Evolutionary conservation across 2,797 vertebrate species (phyloP).

Genomic region (Sphenopsis melanotis): DNA sequence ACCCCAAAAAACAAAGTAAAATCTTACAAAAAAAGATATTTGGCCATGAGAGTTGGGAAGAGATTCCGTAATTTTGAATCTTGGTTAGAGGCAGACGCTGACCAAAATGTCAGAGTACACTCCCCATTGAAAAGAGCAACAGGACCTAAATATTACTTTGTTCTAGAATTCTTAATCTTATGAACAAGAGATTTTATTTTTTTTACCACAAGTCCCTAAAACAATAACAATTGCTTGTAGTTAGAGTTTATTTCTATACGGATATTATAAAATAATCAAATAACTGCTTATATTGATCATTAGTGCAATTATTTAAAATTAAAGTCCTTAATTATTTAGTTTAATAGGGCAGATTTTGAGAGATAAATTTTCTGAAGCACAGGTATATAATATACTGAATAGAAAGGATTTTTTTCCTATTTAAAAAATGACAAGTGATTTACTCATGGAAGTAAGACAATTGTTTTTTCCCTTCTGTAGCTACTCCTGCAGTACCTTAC

Average conservation of each 20-base stretch:
- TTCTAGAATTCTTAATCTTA: not conserved
- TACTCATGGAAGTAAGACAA: not conserved
- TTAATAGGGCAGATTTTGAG: not conserved
- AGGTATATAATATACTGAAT: not conserved
- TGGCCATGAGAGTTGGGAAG: not conserved
- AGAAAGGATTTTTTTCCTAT: not conserved
- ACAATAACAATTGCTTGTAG: not conserved
- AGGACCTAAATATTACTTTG: not conserved
- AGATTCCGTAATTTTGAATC: not conserved
- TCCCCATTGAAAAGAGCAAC: not conserved
- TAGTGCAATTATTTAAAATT: not conserved
- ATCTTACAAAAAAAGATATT: not conserved
- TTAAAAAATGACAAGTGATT: not conserved
- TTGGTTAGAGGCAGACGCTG: not conserved
- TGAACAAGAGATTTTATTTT: not conserved
- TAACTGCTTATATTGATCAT: not conserved
- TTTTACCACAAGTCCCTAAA: not conserved
- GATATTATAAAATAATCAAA: not conserved
- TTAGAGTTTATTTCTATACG: not conserved
- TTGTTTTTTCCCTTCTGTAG: not conserved
- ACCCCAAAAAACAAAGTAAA: not conserved
- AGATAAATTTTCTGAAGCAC: not conserved
- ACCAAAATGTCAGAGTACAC: not conserved
- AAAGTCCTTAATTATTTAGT: not conserved
- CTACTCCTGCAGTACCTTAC: not conserved